These are phyloP conservation scores for Ceramica pisi DNA, from an alignment of 2,888 invertebrate genomes.

Conservation along the genomic window DNA sequence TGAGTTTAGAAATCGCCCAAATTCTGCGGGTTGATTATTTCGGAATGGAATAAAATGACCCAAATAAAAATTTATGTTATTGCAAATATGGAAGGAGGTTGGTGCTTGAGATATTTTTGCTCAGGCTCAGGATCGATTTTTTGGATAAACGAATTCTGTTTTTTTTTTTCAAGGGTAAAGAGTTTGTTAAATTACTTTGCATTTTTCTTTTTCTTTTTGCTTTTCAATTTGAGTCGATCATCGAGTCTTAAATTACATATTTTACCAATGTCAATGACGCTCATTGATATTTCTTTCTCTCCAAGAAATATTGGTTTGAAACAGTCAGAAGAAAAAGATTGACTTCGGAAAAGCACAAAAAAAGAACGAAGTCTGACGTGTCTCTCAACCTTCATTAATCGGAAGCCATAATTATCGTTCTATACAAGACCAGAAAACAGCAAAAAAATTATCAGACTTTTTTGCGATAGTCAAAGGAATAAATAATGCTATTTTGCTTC, in stretches of 20 bases:
- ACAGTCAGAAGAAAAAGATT: background rate
- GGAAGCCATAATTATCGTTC: background rate
- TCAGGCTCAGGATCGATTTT: conserved; percentile 23
- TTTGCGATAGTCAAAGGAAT: background rate
- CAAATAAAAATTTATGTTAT: conserved; percentile 62
- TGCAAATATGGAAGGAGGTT: conserved; percentile 59
- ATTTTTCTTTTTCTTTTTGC: too few relatives aligned
- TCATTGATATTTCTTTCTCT: background rate
- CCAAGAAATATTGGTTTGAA: background rate
- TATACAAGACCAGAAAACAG: background rate
- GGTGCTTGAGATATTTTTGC: conserved; percentile 44
- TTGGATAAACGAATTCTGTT: conserved; percentile 19
- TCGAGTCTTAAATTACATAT: too few relatives aligned
- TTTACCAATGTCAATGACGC: background rate
- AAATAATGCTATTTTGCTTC: background rate
- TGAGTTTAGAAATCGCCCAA: conserved; percentile 65
- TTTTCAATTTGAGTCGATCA: background rate
- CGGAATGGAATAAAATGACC: conserved; percentile 60
- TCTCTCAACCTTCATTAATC: conserved; percentile 1
- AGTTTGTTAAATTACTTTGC: background rate
- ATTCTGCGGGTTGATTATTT: conserved; percentile 64
- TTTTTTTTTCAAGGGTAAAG: conserved; percentile 33
- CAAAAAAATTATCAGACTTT: too few relatives aligned
- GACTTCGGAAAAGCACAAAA: background rate
- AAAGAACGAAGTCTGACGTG: background rate